These are phyloP conservation scores for Bungarus multicinctus DNA, from an alignment of 2,113 vertebrate genomes.

Conservation along the genomic window DNA sequence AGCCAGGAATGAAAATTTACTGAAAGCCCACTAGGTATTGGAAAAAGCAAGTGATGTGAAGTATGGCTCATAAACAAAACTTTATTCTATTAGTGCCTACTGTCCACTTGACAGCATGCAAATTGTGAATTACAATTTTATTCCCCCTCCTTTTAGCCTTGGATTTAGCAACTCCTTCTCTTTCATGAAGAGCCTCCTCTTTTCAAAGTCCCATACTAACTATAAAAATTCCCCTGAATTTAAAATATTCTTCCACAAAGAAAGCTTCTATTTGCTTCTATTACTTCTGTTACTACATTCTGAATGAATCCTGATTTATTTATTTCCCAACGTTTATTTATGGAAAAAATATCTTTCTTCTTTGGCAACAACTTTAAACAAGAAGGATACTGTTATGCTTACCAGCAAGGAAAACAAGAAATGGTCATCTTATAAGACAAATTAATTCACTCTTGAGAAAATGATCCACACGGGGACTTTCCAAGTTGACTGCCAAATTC, in stretches of 20 bases:
- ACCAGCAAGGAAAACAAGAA: background rate
- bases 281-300: background rate
- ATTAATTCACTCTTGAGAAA: background rate
- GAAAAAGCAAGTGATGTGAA: conserved; percentile 1
- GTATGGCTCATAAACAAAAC: conserved; percentile 25
- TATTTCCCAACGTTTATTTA: background rate
- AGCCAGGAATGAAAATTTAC: background rate
- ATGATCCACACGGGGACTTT: background rate
- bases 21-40: conserved; percentile 23
- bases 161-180: background rate
- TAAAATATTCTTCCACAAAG: background rate
- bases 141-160: background rate
- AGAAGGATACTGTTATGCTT: background rate
- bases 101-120: background rate
- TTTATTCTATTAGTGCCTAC: conserved; percentile 26
- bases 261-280: background rate
- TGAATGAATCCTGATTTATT: background rate
- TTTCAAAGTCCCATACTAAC: background rate
- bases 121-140: fast-evolving
- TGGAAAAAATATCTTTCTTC: background rate
- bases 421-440: background rate
- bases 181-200: conserved; percentile 29
- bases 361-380: background rate
- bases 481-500: background rate
- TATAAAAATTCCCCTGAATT: background rate